Evolutionary conservation across 2,113 vertebrate genomes (phyloP), one percentile per base, ranked within the genome.

Genomic region (Coturnix japonica): DNA sequence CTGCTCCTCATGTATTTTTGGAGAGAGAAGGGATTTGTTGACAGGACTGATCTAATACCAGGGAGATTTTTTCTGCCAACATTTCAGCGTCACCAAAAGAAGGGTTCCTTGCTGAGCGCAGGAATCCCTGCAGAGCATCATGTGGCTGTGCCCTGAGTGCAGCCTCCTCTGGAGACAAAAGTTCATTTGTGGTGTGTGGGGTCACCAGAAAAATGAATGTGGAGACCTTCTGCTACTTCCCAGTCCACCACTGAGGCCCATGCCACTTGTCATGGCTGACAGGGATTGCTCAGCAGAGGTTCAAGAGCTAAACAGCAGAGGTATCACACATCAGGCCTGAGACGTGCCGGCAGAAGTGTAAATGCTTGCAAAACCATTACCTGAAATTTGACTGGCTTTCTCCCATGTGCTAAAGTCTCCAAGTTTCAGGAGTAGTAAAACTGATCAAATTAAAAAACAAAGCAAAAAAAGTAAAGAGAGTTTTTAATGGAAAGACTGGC

Each of bases 381-480:
- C 66, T 90, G 63, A 69, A 85, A 64, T 93, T 75, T 90, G 33
- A 44, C 59, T 93, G 85, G 60, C 69, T 86, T 85, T 59, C 26
- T 79, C 54, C 35, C 54, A 30, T 73, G 12, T 43, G 64, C 31
- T 33, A 51, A 91, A 81, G 22, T 25, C 74, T 93, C 53, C 57
- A 59, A 80, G 46, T 87, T 93, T 49, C 64, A 90, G 53, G 18
- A 81, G 60, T 46, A 91, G 33, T 61, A 86, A 81, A 89, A 67
- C 20, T 63, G 31, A 86, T 78, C 70, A 92, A 63, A 60, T 76
- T 86, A 54, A 81, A 94, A 95, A 80, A 43, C 61, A 77, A 84
- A 95, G 79, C 13, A 88, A 90, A 72, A 53, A 77, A 72, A 56
- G 57, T 87, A 66, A n/a, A 74, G 44, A 65, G 63, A 70, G 20